phyloP scores from a whole-genome alignment of 2,888 invertebrate species.

The Synergus umbraculus region DNA sequence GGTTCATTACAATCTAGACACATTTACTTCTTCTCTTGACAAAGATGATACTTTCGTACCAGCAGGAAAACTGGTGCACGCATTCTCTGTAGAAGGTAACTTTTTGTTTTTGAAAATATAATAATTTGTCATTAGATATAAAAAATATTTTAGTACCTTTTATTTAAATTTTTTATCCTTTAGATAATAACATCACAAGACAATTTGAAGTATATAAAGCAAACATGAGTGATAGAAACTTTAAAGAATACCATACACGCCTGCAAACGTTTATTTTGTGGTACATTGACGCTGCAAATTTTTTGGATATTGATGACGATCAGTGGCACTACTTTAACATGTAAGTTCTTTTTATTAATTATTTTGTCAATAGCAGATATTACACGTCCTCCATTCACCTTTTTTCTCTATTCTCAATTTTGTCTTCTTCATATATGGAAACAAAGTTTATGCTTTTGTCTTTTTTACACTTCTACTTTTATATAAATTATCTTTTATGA shows the following conservation, averaged over 20 bases:
- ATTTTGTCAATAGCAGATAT: background rate
- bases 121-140: background rate
- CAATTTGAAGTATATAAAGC: constrained; percentile 90
- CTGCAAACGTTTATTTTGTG: constrained; percentile 95
- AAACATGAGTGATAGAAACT: constrained; percentile 85
- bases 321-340: constrained; percentile 93
- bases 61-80: constrained; percentile 84
- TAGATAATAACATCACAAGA: constrained; percentile 69
- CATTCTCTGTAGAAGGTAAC: constrained; percentile 79
- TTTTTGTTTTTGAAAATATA: constrained; percentile 55
- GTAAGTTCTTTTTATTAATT: constrained; percentile 78
- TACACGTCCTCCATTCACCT: too few relatives aligned
- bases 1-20: constrained; percentile 85
- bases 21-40: constrained; percentile 84
- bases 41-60: constrained; percentile 89
- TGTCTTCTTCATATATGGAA: too few relatives aligned
- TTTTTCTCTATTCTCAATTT: too few relatives aligned
- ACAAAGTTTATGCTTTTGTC: too few relatives aligned
- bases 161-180: constrained; percentile 11
- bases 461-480: too few relatives aligned
- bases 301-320: constrained; percentile 94
- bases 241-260: constrained; percentile 88
- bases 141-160: too few relatives aligned
- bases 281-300: constrained; percentile 98
- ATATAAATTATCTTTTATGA: too few relatives aligned